Conservation (phyloP, 2,888 invertebrate species). For the Agrenia bidenticulata region DNA sequence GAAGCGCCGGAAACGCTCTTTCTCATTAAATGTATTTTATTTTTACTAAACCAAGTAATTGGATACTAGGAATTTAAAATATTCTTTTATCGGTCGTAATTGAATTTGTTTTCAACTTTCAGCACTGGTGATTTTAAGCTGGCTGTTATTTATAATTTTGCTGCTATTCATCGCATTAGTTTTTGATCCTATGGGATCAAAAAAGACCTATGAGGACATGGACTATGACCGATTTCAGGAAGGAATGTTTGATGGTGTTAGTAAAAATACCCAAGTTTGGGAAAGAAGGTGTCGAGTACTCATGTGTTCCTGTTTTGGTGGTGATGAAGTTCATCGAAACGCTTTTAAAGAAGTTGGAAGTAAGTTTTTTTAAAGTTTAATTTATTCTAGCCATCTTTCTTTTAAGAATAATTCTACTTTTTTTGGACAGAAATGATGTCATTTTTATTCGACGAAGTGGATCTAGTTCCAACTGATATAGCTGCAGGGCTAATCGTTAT, state of each 20-base stretch:
- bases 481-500: slow-evolving; percentile 82
- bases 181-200: slow-evolving; percentile 74
- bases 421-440: slow-evolving; percentile 67
- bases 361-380: slow-evolving; percentile 56
- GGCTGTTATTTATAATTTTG: slow-evolving; percentile 73
- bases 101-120: no score
- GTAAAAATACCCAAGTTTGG: slow-evolving; percentile 72
- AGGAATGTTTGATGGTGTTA: slow-evolving; percentile 57
- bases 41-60: no score
- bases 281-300: slow-evolving; percentile 66
- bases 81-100: no score
- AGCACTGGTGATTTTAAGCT: slow-evolving; percentile 71
- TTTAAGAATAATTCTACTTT: no score
- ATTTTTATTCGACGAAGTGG: slow-evolving; percentile 77
- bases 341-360: slow-evolving; percentile 79
- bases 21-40: slow-evolving; percentile 67
- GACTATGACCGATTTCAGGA: slow-evolving; percentile 59
- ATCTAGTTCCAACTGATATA: slow-evolving; percentile 84
- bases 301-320: slow-evolving; percentile 45
- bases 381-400: slow-evolving; percentile 12
- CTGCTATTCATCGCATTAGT: slow-evolving; percentile 74
- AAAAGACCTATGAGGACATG: slow-evolving; percentile 34
- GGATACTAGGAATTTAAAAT: no score
- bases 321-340: slow-evolving; percentile 70
- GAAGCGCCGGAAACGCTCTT: slow-evolving; percentile 60